Evolutionary conservation across 2,113 vertebrate species (phyloP).

Genomic region (Ellobius talpinus): DNA sequence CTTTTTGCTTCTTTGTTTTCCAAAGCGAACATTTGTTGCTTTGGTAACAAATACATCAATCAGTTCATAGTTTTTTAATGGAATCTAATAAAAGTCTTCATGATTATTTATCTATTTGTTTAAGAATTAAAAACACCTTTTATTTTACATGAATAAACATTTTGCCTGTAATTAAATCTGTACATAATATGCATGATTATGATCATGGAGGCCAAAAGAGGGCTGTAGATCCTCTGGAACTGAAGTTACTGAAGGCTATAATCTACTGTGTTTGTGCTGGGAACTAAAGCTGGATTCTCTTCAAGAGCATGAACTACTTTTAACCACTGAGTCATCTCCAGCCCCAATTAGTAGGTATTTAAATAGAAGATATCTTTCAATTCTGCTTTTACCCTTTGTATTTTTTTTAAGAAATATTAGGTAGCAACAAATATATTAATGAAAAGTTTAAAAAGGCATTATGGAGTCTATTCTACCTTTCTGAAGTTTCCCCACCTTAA

Average conservation of each 20-base stretch:
- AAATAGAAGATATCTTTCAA: neutral
- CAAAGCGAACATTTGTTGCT: constrained; percentile 12
- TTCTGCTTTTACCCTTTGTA: neutral
- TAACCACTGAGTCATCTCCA: neutral
- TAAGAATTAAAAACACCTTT: neutral
- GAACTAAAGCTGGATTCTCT: neutral
- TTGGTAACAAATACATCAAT: constrained; percentile 45
- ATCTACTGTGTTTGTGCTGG: neutral
- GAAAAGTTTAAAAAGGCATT: neutral
- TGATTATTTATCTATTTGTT: neutral
- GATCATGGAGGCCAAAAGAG: neutral
- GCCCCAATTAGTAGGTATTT: constrained; percentile 30
- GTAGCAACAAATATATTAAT: neutral
- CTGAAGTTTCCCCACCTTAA: neutral
- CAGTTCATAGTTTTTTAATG: constrained; percentile 5
- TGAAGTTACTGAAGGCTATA: neutral
- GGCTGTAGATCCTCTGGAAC: neutral
- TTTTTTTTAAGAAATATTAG: neutral
- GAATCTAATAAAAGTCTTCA: constrained; percentile 3
- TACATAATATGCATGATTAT: too few species aligned
- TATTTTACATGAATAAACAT: neutral
- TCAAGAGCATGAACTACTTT: neutral
- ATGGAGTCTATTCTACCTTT: neutral
- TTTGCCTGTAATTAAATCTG: neutral
- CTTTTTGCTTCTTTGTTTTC: constrained; percentile 45